These are phyloP conservation scores for Crocodylus rhombifer DNA, from an alignment of 2,797 vertebrate genomes.

Conservation along the genomic window DNA sequence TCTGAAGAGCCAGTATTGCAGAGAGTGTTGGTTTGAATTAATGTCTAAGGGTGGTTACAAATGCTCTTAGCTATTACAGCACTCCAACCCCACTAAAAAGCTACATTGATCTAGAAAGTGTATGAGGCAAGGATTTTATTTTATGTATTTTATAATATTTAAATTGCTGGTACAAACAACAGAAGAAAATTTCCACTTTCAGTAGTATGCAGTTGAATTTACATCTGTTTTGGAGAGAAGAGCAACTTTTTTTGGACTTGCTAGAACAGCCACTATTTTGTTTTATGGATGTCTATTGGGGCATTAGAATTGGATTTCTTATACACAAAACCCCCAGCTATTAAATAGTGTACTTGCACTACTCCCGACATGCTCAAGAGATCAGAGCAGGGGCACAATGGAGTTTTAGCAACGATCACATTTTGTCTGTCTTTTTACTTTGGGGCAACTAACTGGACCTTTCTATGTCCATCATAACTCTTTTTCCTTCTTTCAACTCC, in stretches of 20 bases:
- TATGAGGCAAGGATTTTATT: too few species aligned
- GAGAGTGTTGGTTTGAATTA: neutral
- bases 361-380: neutral
- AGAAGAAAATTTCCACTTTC: too few species aligned
- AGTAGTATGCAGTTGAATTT: too few species aligned
- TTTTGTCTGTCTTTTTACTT: neutral
- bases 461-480: neutral
- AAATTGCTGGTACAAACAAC: too few species aligned
- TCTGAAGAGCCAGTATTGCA: neutral
- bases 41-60: neutral
- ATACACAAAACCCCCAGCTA: too few species aligned
- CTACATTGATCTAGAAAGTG: too few species aligned
- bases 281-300: neutral
- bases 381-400: neutral
- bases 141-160: too few species aligned
- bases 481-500: slow-evolving; percentile 66
- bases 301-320: too few species aligned
- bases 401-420: neutral
- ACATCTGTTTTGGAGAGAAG: neutral
- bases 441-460: neutral
- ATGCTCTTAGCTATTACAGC: neutral
- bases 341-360: too few species aligned
- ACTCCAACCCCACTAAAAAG: too few species aligned
- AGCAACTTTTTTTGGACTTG: neutral
- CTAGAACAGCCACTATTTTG: neutral